phyloP scores from a whole-genome alignment of 2,888 invertebrate species.

The Oscheius sp. region DNA sequence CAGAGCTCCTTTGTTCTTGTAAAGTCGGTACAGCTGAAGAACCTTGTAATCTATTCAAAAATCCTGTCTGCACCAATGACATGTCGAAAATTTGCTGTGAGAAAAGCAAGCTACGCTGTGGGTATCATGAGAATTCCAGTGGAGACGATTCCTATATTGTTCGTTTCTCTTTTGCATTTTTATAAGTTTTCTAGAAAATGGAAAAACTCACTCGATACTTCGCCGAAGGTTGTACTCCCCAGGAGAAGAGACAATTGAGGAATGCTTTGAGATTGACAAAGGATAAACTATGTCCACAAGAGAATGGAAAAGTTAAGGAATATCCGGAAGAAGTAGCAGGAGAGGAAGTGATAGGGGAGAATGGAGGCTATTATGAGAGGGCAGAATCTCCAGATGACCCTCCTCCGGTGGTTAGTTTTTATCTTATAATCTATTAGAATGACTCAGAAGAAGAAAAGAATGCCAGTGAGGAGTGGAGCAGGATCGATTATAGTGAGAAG shows the following conservation, averaged over 20 bases:
- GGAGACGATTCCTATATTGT: constrained; percentile 29
- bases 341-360: background rate
- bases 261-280: background rate
- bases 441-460: background rate
- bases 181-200: constrained; percentile 20
- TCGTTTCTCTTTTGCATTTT: background rate
- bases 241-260: constrained; percentile 1
- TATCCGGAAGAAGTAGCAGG: background rate
- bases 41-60: constrained; percentile 36
- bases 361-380: background rate
- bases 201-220: constrained; percentile 8
- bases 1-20: constrained; percentile 35
- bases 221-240: background rate
- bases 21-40: constrained; percentile 20
- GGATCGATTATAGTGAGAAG: constrained; percentile 9
- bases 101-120: constrained; percentile 25
- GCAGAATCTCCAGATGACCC: background rate
- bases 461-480: background rate
- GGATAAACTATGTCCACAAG: background rate
- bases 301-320: too few relatives aligned
- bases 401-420: background rate
- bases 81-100: constrained; percentile 45
- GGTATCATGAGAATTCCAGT: constrained; percentile 31
- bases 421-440: background rate
- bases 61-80: constrained; percentile 35